Conservation (phyloP, 2,113 vertebrate genomes). For the Platysternon megacephalum region DNA sequence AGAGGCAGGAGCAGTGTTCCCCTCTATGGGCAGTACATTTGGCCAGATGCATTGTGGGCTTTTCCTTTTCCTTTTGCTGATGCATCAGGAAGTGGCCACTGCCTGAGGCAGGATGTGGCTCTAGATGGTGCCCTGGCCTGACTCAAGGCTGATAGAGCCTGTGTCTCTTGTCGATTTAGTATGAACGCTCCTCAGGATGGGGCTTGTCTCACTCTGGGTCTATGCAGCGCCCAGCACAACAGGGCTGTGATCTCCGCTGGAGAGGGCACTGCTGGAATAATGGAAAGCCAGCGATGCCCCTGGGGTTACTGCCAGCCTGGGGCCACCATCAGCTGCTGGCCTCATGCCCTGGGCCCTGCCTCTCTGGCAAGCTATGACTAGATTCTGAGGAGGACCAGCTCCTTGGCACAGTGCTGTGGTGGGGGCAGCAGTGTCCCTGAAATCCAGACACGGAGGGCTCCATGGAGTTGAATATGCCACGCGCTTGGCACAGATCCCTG, state of each 20-base stretch:
- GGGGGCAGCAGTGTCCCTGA: background rate
- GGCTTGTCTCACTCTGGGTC: background rate
- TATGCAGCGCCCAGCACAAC: no score
- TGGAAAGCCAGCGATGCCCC: background rate
- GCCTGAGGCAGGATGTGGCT: background rate
- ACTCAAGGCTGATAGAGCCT: background rate
- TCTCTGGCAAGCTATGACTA: background rate
- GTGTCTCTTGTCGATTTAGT: background rate
- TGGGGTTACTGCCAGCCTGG: background rate
- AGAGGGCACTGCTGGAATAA: background rate
- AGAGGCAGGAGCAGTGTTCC: background rate
- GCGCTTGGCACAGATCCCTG: background rate
- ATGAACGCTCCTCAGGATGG: background rate
- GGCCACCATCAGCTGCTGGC: background rate
- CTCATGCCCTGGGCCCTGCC: background rate
- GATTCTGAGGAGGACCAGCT: background rate
- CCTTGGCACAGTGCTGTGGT: background rate
- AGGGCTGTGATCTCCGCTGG: background rate
- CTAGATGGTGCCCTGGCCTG: no score
- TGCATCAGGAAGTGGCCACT: background rate
- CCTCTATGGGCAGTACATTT: fast-evolving
- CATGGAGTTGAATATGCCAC: background rate
- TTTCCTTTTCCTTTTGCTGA: background rate
- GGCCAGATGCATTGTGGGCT: background rate
- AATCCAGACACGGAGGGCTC: background rate